These are phyloP conservation scores for Clytia hemisphaerica DNA, from an alignment of 30 jellyfish, hydroid and myxozoan species.

Conservation along the genomic window DNA sequence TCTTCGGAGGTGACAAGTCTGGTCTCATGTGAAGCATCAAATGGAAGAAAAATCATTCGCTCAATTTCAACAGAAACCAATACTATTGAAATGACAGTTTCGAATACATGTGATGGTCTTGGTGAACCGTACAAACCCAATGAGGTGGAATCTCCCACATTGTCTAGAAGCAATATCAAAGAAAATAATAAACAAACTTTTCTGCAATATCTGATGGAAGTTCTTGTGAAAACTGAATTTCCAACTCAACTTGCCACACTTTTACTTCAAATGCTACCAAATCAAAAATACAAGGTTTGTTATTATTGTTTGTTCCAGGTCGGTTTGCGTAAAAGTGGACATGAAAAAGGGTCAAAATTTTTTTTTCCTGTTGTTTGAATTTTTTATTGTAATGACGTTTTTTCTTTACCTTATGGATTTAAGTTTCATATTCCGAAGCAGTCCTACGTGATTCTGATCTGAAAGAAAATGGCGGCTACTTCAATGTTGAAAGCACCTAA, in stretches of 20 bases:
- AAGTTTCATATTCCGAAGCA: no score
- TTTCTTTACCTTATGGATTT: no score
- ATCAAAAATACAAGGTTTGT: slow-evolving; percentile 48
- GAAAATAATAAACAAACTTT: slow-evolving; percentile 12
- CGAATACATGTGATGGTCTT: not conserved
- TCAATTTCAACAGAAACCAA: not conserved
- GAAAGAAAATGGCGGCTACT: no score
- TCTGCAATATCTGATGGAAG: slow-evolving; percentile 58
- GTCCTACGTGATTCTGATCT: no score
- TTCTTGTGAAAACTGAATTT: slow-evolving; percentile 52
- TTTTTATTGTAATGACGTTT: no score
- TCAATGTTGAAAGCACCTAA: no score
- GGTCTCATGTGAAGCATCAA: not conserved
- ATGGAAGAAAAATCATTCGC: not conserved
- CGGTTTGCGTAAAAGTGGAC: no score
- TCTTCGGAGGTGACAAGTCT: not conserved
- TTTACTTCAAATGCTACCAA: slow-evolving; percentile 66
- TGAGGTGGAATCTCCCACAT: not conserved
- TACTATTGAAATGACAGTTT: not conserved
- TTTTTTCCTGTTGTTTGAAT: no score
- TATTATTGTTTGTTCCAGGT: not conserved
- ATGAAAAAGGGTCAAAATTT: no score
- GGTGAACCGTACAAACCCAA: not conserved
- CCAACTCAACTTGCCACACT: slow-evolving; percentile 62
- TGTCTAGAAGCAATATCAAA: not conserved